Conservation (phyloP, 2,888 invertebrate species). For the Onchidella celtica region DNA sequence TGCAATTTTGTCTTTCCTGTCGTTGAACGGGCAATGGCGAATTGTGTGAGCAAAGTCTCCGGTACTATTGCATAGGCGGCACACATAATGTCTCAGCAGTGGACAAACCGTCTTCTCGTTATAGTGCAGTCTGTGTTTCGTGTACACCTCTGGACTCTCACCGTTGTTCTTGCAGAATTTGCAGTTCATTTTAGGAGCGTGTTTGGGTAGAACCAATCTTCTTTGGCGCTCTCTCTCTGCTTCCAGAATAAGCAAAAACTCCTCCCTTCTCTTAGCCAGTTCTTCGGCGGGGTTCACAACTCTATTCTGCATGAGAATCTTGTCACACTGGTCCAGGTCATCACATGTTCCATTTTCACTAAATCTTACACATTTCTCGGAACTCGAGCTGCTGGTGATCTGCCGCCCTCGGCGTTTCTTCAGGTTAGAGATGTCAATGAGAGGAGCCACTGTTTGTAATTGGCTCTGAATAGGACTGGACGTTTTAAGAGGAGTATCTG, state of each 20-base stretch:
- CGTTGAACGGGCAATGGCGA: constrained; percentile 85
- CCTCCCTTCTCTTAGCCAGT: constrained; percentile 9
- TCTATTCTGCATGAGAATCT: constrained; percentile 16
- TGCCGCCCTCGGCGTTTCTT: constrained; percentile 26
- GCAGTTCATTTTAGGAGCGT: constrained; percentile 79
- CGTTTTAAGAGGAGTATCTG: constrained; percentile 13
- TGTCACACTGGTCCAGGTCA: constrained; percentile 34
- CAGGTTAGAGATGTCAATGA: constrained; percentile 2
- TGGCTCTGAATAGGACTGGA: constrained; percentile 31
- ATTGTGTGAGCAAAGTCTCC: constrained; percentile 89
- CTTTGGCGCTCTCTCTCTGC: constrained; percentile 37
- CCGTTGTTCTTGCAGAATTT: constrained; percentile 90
- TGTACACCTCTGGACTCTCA: constrained; percentile 85
- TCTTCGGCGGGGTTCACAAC: background rate
- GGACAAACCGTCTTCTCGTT: constrained; percentile 86
- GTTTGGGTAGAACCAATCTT: constrained; percentile 39
- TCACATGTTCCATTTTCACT: constrained; percentile 27
- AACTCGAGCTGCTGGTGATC: constrained; percentile 25
- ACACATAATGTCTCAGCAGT: constrained; percentile 87
- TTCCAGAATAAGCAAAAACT: constrained; percentile 39
- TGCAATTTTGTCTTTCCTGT: constrained; percentile 30
- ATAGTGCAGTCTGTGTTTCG: constrained; percentile 86
- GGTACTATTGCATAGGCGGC: constrained; percentile 86
- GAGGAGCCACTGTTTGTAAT: background rate
- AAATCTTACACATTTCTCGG: constrained; percentile 38